phyloP scores from a whole-genome alignment of 1,140 invertebrate genomes.

The Mamestra configurata region DNA sequence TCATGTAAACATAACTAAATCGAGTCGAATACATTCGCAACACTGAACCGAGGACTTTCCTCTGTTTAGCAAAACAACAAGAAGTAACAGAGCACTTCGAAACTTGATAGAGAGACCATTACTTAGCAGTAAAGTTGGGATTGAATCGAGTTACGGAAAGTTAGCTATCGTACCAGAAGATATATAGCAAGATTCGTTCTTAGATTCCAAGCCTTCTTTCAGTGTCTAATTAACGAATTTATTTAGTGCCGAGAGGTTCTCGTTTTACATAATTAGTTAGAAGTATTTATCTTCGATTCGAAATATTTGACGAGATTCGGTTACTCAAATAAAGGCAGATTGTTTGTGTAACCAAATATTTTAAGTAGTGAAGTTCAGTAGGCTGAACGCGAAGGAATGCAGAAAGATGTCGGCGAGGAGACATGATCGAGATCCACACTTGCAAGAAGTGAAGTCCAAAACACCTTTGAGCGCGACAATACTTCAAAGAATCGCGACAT shows the following conservation, averaged over 20 bases:
- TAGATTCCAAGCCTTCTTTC: neutral
- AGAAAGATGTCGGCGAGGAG: neutral
- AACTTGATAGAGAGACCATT: neutral
- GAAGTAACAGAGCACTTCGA: neutral
- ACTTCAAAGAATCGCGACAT: neutral
- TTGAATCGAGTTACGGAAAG: slow-evolving; percentile 6
- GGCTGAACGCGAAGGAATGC: neutral
- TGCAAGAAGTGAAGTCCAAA: neutral
- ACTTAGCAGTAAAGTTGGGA: slow-evolving; percentile 3
- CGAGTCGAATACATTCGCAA: neutral
- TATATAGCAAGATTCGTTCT: neutral
- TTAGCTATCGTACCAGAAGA: neutral
- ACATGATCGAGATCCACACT: neutral
- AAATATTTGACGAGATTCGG: neutral
- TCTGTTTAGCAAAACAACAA: neutral
- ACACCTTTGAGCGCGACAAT: neutral
- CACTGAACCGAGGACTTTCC: neutral
- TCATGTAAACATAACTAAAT: neutral
- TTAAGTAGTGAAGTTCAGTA: neutral
- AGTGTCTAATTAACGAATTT: slow-evolving; percentile 4
- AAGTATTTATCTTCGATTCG: neutral
- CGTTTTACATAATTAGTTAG: neutral
- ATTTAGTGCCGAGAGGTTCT: slow-evolving; percentile 4
- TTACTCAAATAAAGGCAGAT: slow-evolving; percentile 6
- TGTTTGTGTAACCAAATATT: neutral